Conservation (phyloP, 2,797 vertebrate species). For the Etheostoma nigrum region DNA sequence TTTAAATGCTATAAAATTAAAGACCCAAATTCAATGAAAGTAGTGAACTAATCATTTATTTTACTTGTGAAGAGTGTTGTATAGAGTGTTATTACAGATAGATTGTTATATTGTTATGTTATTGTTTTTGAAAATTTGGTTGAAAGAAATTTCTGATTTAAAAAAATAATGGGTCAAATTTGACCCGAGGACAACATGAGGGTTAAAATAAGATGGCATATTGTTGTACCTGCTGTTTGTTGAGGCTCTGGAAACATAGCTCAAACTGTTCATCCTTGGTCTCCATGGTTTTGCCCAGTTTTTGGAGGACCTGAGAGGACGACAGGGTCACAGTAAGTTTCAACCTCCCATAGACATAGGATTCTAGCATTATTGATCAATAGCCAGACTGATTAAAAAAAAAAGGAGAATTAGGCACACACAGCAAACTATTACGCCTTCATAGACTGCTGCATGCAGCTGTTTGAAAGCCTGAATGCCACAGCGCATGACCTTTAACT, state of each 20-base stretch:
- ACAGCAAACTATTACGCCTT: neutral
- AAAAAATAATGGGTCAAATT: too few species aligned
- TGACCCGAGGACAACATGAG: too few species aligned
- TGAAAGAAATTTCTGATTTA: too few species aligned
- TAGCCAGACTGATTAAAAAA: too few species aligned
- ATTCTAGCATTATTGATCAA: too few species aligned
- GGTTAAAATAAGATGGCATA: neutral
- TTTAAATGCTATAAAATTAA: too few species aligned
- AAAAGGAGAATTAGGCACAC: neutral
- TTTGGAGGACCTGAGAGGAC: conserved; percentile 91
- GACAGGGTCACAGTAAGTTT: neutral
- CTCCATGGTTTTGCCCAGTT: conserved; percentile 94
- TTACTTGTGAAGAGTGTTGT: too few species aligned
- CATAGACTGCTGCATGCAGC: conserved; percentile 23
- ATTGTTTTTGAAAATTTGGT: too few species aligned
- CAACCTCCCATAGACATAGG: neutral
- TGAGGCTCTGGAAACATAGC: conserved; percentile 88
- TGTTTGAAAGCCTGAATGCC: neutral
- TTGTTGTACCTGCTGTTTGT: conserved; percentile 91
- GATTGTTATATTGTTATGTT: too few species aligned
- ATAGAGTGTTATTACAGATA: too few species aligned
- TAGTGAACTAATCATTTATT: too few species aligned
- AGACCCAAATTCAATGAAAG: too few species aligned
- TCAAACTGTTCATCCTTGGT: conserved; percentile 97
- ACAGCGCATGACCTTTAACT: conserved; percentile 17